phyloP scores from a whole-genome alignment of 2,113 vertebrate genomes.

The Chitala chitala region DNA sequence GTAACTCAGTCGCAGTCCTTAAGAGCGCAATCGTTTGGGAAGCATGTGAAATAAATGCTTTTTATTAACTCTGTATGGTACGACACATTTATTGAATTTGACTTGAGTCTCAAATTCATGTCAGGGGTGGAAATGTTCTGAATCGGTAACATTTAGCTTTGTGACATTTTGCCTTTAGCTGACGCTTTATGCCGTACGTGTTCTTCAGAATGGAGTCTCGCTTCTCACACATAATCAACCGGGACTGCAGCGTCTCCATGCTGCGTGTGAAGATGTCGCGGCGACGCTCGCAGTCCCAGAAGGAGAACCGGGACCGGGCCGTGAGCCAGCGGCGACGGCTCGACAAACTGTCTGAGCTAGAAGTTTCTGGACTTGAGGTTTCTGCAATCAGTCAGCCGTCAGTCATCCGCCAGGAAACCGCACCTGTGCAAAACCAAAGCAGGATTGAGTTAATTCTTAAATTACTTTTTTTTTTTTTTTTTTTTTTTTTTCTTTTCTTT shows the following conservation, averaged over 20 bases:
- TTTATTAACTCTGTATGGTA: no score
- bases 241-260: constrained; percentile 72
- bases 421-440: constrained; percentile 19
- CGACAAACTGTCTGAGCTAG: constrained; percentile 53
- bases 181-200: not conserved
- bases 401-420: constrained; percentile 38
- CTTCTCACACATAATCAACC: constrained; percentile 67
- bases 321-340: constrained; percentile 72
- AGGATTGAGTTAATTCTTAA: constrained; percentile 20
- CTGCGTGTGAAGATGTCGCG: constrained; percentile 75
- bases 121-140: no score
- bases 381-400: constrained; percentile 37
- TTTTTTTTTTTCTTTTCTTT: not conserved
- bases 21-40: no score
- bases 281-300: constrained; percentile 73
- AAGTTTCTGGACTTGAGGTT: constrained; percentile 43
- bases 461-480: not conserved
- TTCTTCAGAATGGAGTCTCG: constrained; percentile 56
- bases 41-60: no score
- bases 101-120: no score
- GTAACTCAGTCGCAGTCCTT: no score
- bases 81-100: no score
- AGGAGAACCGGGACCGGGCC: constrained; percentile 76
- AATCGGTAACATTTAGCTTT: no score
- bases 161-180: not conserved